Base-by-base conservation (phyloP, 2,888 invertebrate species). In the Achlya flavicornis region DNA sequence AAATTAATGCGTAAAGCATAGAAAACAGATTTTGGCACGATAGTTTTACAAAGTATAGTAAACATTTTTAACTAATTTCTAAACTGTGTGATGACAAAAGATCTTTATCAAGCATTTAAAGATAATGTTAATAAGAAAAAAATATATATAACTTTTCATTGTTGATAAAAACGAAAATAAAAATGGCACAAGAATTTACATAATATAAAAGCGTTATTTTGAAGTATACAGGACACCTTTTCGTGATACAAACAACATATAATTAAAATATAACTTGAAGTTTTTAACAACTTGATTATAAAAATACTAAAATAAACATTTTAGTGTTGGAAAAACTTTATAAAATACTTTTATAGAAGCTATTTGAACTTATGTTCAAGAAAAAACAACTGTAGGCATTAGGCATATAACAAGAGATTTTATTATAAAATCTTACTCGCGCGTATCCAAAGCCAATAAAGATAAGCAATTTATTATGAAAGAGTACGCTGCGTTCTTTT, bases 171-270 rank as follows among this genome's bases (percentile, higher is more conserved):
- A 60, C 64, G 32, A 62, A 73, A 69, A 73, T 71, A 62, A 71
- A 78, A 78, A 81, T 81, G 82, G 82, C 81, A 81, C 82, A 71
- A 33, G 53, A 67, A 58, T 65, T 66, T 62, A 63, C n/a, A n/a
- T 68, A 46, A 14, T 3, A 14, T 12, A 46, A 46, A 46, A 46
- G 14, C 38, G 3, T 46, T 46, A 46, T 46, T 46, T 46, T n/a
- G 46, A n/a, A n/a, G 43, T 14, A n/a, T 46, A n/a, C n/a, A 0
- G 0, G 41, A n/a, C 4, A 46, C 6, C n/a, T 5, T n/a, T 43
- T 43, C 19, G 53, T 19, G 1, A 10, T 19, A 19, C 16, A 53
- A 3, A 26, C 26, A 14, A 53, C 16, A 10, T 53, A 1, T 53
- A 1, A n/a, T 46, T 46, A 6, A n/a, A 10, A 46, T 46, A 46